Conservation (phyloP, 2,888 invertebrate genomes). For the Habroteleia sp. region DNA sequence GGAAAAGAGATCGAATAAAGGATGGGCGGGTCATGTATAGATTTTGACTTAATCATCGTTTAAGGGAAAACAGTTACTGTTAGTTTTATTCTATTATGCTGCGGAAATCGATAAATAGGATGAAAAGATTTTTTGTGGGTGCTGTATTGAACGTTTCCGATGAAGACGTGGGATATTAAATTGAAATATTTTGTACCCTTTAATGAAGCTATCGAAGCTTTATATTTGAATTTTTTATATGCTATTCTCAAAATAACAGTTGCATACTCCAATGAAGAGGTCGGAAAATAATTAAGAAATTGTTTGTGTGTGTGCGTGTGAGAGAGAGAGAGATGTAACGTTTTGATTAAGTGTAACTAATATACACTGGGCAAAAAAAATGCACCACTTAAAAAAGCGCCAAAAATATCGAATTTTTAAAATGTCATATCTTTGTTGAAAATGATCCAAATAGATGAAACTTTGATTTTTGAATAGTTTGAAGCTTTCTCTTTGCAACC, state of each 20-base stretch:
- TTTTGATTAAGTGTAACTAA: no score
- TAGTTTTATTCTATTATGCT: conserved; percentile 42
- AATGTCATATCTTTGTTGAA: no score
- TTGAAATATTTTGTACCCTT: conserved; percentile 7
- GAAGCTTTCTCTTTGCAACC: no score
- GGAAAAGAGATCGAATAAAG: conserved; percentile 8
- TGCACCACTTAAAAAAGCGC: no score
- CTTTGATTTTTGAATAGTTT: no score
- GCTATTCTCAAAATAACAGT: background rate
- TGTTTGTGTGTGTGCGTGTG: background rate
- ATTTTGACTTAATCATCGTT: conserved; percentile 46
- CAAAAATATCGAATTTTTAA: no score
- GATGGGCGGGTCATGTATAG: conserved; percentile 10
- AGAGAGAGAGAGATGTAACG: no score
- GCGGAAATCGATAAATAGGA: conserved; percentile 26
- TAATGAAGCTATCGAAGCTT: conserved; percentile 11
- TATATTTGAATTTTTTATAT: background rate
- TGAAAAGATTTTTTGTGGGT: conserved; percentile 12
- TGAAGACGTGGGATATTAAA: conserved; percentile 21
- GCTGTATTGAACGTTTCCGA: conserved; percentile 18
- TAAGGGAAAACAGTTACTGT: conserved; percentile 20
- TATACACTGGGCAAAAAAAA: no score
- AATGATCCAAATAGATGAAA: no score
- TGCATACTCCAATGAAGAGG: background rate
- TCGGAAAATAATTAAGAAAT: conserved; percentile 10